Percentiles rank a stretch among this genome's conserved stretches.
These are phyloP conservation scores for Anguilla marmorata DNA, from an alignment of 2,797 vertebrate genomes.

Conservation along the genomic window DNA sequence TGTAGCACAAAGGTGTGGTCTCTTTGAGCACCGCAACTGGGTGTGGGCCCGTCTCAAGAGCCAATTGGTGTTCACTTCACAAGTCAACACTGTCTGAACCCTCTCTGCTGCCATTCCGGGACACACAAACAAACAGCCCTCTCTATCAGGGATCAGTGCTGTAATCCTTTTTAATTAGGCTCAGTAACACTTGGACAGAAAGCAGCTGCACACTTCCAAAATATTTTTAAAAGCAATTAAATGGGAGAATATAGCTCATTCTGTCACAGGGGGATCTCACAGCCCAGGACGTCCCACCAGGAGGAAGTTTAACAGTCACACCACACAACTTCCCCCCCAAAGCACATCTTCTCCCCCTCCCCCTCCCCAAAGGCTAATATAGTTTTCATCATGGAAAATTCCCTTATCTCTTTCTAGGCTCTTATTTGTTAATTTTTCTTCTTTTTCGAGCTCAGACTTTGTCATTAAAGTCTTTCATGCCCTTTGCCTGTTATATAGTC, in stretches of 20 bases:
- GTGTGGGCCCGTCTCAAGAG: background rate
- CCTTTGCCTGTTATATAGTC: conserved; percentile 12
- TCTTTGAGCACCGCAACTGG: background rate
- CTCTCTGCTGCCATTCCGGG: background rate
- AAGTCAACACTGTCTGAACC: background rate
- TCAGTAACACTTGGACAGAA: conserved; percentile 24
- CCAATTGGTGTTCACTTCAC: background rate
- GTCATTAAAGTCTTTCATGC: conserved; percentile 24
- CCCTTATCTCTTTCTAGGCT: background rate
- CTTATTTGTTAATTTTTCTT: background rate
- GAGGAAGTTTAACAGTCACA: background rate
- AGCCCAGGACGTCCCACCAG: background rate
- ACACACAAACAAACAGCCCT: background rate
- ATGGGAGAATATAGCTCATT: conserved; percentile 16
- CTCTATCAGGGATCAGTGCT: conserved; percentile 11
- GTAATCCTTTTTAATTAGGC: conserved; percentile 28
- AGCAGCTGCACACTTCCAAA: conserved; percentile 6
- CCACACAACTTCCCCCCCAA: background rate
- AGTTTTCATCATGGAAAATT: conserved; percentile 6
- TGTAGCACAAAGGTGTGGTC: conserved; percentile 20
- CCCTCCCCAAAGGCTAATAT: background rate
- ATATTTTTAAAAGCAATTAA: conserved; percentile 35
- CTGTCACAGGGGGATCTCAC: background rate
- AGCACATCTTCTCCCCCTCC: background rate
- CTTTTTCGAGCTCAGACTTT: conserved; percentile 12